Evolutionary conservation across 1,140 invertebrate genomes (phyloP), one percentile per base, ranked within the genome.

Genomic region (Philaenus spumarius): DNA sequence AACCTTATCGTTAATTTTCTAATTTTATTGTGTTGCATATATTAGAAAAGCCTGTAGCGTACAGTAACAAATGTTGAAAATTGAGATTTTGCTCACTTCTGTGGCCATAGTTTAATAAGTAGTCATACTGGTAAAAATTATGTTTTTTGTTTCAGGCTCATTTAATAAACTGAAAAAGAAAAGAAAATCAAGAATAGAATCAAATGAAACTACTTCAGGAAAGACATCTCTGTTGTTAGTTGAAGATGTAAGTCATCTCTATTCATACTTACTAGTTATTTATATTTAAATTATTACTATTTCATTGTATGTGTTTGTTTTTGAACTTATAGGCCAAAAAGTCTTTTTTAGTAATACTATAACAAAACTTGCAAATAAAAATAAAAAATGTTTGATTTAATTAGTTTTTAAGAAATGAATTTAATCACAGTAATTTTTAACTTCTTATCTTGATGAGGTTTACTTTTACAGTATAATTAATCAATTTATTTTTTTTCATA

Each of bases 181-280:
- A 20, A 40, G 51, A 26, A 58, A 50, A 39, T 9, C n/a, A 2
- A 35, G 24, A 51, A 30, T 30, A 4, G 26, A 17, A 12, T n/a
- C 19, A 19, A 22, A 35, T 30, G 45, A 42, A 19, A 12, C 15
- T 22, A 35, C 30, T 24, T 46, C 56, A 11, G 45, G 48, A 22
- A 58, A 58, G 26, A 48, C 24, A 51, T 58, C 56, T 50, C 34
- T 58, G 9, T 40, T 58, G n/a, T 34, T 58, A 2, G 46, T 58
- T 1, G 56, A 58, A 51, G 56, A 58, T 24, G 56, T 58, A 50
- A 58, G 56, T 58, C 34, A 14, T 48, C 14, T 19, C 15, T 9
- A 37, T 37, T 9, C 7, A 37, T 37, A 9, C 35, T 37, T n/a
- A 9, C n/a, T 37, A 9, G 35, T 37, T 37, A 9, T 37, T 37